These are phyloP conservation scores for Nesidiocoris tenuis DNA, from an alignment of 2,888 invertebrate genomes.

Conservation along the genomic window DNA sequence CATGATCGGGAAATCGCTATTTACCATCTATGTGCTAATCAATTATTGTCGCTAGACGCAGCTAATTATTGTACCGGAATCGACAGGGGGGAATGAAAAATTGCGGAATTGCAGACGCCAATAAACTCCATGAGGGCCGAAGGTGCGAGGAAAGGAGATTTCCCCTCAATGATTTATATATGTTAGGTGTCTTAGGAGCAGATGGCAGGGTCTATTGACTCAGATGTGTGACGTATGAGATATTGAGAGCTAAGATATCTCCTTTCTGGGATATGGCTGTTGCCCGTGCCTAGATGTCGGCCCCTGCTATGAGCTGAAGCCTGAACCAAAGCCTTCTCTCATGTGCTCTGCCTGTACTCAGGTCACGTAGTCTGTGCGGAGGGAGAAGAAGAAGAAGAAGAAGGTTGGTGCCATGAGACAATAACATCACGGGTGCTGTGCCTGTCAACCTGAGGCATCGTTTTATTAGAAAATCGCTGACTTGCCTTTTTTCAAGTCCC, in stretches of 20 bases:
- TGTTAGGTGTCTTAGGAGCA: conserved; percentile 28
- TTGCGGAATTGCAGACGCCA: too few species aligned
- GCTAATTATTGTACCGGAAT: too few species aligned
- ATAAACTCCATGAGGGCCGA: too few species aligned
- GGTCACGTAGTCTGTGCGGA: conserved; percentile 35
- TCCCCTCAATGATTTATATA: conserved; percentile 33
- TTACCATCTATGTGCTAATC: too few species aligned
- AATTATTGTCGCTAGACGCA: too few species aligned
- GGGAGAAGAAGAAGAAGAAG: too few species aligned
- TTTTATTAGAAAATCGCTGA: conserved; percentile 40
- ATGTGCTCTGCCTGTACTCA: conserved; percentile 25
- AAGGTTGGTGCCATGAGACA: conserved; percentile 31
- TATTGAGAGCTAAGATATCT: conserved; percentile 42
- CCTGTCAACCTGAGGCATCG: conserved; percentile 39
- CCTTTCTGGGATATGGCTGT: conserved; percentile 8
- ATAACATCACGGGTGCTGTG: conserved; percentile 31
- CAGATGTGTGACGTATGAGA: conserved; percentile 43
- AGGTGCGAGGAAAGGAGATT: neutral
- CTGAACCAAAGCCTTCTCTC: neutral
- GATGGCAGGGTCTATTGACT: conserved; percentile 40
- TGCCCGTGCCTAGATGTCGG: conserved; percentile 12
- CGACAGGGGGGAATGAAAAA: too few species aligned
- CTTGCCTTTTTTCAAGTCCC: conserved; percentile 27
- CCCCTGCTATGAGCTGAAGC: too few species aligned
- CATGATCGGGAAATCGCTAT: too few species aligned